Conservation (phyloP, 2,888 invertebrate species). For the Scrobipalpa costella region DNA sequence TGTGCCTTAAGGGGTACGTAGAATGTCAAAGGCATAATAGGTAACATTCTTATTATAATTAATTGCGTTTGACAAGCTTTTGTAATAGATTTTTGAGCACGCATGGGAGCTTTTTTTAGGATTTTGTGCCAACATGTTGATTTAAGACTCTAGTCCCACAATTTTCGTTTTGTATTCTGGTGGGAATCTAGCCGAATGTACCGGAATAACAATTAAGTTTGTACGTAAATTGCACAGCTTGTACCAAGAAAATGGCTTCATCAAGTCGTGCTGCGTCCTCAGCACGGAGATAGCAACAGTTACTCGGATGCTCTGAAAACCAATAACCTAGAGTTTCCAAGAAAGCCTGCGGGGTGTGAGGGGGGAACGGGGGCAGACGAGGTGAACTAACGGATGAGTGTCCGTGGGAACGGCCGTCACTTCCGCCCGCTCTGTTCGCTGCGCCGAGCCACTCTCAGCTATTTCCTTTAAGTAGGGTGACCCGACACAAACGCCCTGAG, state of each 20-base stretch:
- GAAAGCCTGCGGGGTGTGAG: slow-evolving; percentile 39
- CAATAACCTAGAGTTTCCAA: slow-evolving; percentile 42
- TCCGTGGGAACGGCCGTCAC: slow-evolving; percentile 79
- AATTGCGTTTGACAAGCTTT: too few species aligned
- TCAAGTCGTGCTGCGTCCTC: slow-evolving; percentile 13
- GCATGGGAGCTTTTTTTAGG: too few species aligned
- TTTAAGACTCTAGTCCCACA: too few species aligned
- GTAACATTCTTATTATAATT: too few species aligned
- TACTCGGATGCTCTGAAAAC: slow-evolving; percentile 26
- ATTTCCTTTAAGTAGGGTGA: slow-evolving; percentile 76
- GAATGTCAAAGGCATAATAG: too few species aligned
- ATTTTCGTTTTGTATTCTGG: too few species aligned
- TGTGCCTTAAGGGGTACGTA: too few species aligned
- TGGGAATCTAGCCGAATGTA: too few species aligned
- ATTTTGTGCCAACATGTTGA: too few species aligned
- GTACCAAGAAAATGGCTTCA: neutral
- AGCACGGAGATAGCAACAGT: neutral
- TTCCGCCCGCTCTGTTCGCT: slow-evolving; percentile 69
- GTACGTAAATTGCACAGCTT: neutral
- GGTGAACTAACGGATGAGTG: slow-evolving; percentile 79
- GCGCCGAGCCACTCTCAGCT: slow-evolving; percentile 69
- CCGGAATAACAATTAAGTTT: neutral
- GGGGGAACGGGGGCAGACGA: slow-evolving; percentile 46
- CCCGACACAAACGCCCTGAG: slow-evolving; percentile 38
- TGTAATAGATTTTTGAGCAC: too few species aligned